Base-by-base conservation (phyloP, 2,113 vertebrate species). In the Syngnathoides biaculeatus region DNA sequence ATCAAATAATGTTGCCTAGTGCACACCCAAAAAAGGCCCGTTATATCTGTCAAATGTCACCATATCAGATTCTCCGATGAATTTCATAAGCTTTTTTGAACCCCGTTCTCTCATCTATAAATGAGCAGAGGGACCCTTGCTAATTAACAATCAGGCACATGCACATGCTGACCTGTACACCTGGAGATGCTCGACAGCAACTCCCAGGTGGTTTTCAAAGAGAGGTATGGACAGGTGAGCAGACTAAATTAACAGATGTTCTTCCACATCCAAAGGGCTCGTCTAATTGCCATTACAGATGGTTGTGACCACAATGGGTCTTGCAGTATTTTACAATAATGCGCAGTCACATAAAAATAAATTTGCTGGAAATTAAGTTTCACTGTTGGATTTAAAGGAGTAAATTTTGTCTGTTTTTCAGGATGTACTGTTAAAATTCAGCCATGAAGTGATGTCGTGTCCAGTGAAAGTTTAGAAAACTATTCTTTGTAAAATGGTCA, bases 221-320 rank as follows among this genome's bases (percentile, higher is more conserved):
- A 79, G 67, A 75, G 42, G 52, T 74, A 76, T 78, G n/a, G 64
- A 66, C 47, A 22, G 35, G 64, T n/a, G 12, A 72, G 76, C 73
- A 86, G 84, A 85, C 82, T 79, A 19, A 75, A 84, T 79, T 69
- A 89, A 81, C 88, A 88, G 82, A 84, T 88, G 86, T 84, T 84
- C 50, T 22, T 12, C 63, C 68, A 71, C 65, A 65, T 52, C 56
- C 47, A 71, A 80, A 84, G 72, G 66, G 67, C 65, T 53, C 66
- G n/a, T 74, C 71, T 84, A 85, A 82, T 84, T 78, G 76, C 74
- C 76, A 75, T 72, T 84, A 79, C 80, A 88, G 81, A 83, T 85
- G 84, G 79, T 52, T 47, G 77, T 43, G 79, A 26, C 52, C 30
- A 14, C 42, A 8, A 59, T 17, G 8, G 8, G 20, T 14, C 8